Percentiles rank a stretch among this genome's conserved stretches.
Conservation (phyloP, 2,797 vertebrate genomes). For the Thaleichthys pacificus region DNA sequence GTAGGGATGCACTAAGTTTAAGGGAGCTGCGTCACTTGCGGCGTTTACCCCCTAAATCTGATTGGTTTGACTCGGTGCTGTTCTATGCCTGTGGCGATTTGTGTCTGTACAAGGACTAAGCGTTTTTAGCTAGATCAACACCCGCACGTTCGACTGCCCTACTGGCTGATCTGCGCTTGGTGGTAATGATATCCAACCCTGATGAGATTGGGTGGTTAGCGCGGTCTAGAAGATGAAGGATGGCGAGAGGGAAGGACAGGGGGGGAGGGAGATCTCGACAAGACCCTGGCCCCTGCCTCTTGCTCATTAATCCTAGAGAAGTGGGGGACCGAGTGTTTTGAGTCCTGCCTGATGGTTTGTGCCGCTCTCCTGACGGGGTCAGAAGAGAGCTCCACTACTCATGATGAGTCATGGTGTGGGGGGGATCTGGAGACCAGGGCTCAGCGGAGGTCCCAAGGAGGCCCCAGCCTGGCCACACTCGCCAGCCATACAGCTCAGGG, state of each 20-base stretch:
- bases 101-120: constrained; percentile 45
- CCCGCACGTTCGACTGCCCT: constrained; percentile 15
- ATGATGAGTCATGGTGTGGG: constrained; percentile 68
- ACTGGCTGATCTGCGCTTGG: constrained; percentile 44
- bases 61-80: constrained; percentile 52
- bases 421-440: constrained; percentile 46
- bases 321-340: constrained; percentile 70
- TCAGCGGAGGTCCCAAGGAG: constrained; percentile 50
- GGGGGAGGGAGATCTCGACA: constrained; percentile 20
- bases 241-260: constrained; percentile 16
- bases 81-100: constrained; percentile 63
- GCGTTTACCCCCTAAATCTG: constrained; percentile 58
- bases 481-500: constrained; percentile 44
- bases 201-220: constrained; percentile 33
- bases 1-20: constrained; percentile 47
- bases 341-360: constrained; percentile 70
- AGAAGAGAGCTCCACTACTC: constrained; percentile 54
- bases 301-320: constrained; percentile 68
- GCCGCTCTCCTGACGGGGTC: constrained; percentile 62
- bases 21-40: constrained; percentile 53
- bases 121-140: constrained; percentile 47
- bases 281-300: constrained; percentile 37
- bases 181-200: constrained; percentile 47
- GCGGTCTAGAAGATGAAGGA: constrained; percentile 14
- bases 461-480: constrained; percentile 41